phyloP scores from a whole-genome alignment of 2,113 vertebrate species.

The Petroica traversi region DNA sequence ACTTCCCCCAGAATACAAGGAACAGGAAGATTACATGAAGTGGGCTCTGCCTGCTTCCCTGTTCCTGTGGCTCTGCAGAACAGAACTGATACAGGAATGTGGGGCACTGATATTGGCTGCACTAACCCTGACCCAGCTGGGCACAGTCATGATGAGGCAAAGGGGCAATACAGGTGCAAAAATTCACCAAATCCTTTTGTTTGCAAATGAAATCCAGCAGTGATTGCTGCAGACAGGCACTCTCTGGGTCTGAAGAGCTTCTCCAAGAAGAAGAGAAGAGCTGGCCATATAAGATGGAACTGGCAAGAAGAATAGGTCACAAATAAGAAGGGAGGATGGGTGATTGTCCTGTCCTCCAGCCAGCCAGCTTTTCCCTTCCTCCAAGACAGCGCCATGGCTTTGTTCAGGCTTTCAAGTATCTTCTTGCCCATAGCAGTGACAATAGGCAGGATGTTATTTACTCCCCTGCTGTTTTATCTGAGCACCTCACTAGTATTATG shows the following conservation, averaged over 20 bases:
- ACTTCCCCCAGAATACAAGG: background rate
- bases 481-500: background rate
- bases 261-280: background rate
- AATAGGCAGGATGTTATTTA: background rate
- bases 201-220: background rate
- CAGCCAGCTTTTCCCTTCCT: background rate
- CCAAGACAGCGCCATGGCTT: background rate
- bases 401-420: background rate
- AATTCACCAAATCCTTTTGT: background rate
- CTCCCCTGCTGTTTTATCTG: background rate
- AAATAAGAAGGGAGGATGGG: background rate
- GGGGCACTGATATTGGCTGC: background rate
- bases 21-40: background rate
- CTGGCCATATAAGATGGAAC: background rate
- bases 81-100: background rate
- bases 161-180: background rate
- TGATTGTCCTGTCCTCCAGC: background rate
- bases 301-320: background rate
- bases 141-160: fast-evolving
- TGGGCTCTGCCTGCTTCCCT: background rate
- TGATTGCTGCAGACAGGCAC: fast-evolving
- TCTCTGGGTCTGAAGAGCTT: background rate
- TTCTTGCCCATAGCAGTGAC: background rate
- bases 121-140: background rate
- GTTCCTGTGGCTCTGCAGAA: background rate